Conservation (phyloP, 2,113 vertebrate genomes). For the Todiramphus saurophagus region DNA sequence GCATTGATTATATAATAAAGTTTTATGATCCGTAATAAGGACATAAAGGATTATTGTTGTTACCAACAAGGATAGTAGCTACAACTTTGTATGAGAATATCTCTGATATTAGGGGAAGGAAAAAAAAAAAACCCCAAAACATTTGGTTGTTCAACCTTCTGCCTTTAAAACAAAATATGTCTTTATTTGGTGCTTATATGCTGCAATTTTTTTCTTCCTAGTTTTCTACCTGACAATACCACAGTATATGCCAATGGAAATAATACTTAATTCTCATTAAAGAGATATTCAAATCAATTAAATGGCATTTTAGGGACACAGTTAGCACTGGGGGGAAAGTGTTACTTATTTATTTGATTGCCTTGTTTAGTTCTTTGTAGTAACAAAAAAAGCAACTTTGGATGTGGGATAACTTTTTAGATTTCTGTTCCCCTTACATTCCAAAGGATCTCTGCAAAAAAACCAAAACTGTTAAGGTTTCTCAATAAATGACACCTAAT, state of each 20-base stretch:
- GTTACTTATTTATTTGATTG: not conserved
- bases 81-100: not conserved
- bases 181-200: not conserved
- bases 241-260: not conserved
- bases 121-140: not conserved
- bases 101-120: not conserved
- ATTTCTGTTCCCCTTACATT: not conserved
- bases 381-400: not conserved
- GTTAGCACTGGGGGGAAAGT: not conserved
- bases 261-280: not conserved
- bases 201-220: not conserved
- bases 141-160: not conserved
- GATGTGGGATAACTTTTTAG: not conserved
- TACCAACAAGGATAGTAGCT: not conserved
- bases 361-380: not conserved
- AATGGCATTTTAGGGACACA: not conserved
- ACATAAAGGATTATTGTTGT: not conserved
- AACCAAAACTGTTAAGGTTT: not conserved
- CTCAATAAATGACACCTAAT: not conserved
- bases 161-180: not conserved
- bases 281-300: not conserved
- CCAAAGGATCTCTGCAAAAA: not conserved
- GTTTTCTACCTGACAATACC: not conserved
- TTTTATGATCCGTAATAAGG: not conserved
- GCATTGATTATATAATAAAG: not conserved